A percentile compares a stretch with the other conserved stretches of the same genome.
phyloP scores from a whole-genome alignment of 2,797 vertebrate species.

The Tapirus indicus region DNA sequence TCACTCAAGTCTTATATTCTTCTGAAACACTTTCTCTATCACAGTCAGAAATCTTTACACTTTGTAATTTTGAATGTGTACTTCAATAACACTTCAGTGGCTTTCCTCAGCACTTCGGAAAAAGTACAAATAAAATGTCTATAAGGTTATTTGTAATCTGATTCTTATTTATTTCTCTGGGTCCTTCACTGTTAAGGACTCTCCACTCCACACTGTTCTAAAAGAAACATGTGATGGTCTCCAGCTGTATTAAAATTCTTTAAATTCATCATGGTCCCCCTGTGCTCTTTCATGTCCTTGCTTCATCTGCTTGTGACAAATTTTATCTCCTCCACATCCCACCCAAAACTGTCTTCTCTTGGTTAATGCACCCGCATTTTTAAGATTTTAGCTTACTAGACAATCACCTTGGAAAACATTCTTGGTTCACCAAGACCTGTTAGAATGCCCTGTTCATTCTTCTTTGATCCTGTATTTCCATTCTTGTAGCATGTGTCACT shows the following conservation, averaged over 20 bases:
- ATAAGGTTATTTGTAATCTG: neutral
- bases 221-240: neutral
- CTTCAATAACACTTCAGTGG: neutral
- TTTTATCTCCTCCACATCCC: neutral
- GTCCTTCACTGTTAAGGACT: neutral
- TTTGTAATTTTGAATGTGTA: neutral
- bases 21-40: neutral
- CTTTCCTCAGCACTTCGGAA: neutral
- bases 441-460: neutral
- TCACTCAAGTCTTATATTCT: neutral
- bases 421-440: neutral
- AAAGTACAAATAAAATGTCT: neutral
- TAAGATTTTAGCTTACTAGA: neutral
- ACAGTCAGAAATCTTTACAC: neutral
- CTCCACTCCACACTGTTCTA: neutral
- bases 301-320: neutral
- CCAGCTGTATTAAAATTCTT: neutral
- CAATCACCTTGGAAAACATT: neutral
- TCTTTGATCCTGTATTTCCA: neutral
- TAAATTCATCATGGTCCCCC: neutral
- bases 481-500: neutral
- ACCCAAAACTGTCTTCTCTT: neutral
- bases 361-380: neutral
- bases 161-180: neutral
- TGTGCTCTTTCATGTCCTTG: neutral